Percentiles rank a stretch among this genome's conserved stretches.
Evolutionary conservation across 2,888 invertebrate genomes (phyloP).

Genomic region (Rhopalosiphum nymphaeae): DNA sequence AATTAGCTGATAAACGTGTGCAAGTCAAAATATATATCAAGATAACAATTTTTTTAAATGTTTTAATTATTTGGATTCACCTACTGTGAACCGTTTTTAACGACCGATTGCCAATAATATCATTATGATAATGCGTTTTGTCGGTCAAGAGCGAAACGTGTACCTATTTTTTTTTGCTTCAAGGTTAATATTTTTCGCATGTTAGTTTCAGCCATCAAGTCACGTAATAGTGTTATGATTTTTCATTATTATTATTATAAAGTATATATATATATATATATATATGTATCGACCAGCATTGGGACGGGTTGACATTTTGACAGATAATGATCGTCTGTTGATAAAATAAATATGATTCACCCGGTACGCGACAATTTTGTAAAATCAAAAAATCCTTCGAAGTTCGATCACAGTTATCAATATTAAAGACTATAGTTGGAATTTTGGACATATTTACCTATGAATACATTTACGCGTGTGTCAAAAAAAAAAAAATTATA

Average conservation of each 20-base stretch:
- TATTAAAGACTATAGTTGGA: constrained; percentile 24
- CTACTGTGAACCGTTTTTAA: neutral
- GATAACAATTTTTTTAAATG: neutral
- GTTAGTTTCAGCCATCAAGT: constrained; percentile 37
- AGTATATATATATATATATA: neutral
- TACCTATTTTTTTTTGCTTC: constrained; percentile 7
- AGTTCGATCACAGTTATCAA: constrained; percentile 12
- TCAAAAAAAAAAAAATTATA: neutral
- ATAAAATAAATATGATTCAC: neutral
- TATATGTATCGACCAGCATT: neutral
- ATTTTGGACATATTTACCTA: neutral
- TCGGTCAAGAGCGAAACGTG: constrained; percentile 60
- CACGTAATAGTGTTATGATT: constrained; percentile 45
- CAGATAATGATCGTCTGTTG: neutral
- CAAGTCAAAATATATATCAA: neutral
- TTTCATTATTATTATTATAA: neutral
- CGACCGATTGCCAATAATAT: neutral
- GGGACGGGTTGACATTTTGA: neutral
- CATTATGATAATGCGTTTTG: constrained; percentile 50
- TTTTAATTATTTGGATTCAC: constrained; percentile 7
- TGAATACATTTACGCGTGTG: neutral
- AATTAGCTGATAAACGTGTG: neutral
- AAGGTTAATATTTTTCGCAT: constrained; percentile 58
- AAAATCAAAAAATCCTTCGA: constrained; percentile 47
- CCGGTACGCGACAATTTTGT: constrained; percentile 45